Base-by-base conservation (phyloP, 2,888 invertebrate species). In the Hyalella azteca region DNA sequence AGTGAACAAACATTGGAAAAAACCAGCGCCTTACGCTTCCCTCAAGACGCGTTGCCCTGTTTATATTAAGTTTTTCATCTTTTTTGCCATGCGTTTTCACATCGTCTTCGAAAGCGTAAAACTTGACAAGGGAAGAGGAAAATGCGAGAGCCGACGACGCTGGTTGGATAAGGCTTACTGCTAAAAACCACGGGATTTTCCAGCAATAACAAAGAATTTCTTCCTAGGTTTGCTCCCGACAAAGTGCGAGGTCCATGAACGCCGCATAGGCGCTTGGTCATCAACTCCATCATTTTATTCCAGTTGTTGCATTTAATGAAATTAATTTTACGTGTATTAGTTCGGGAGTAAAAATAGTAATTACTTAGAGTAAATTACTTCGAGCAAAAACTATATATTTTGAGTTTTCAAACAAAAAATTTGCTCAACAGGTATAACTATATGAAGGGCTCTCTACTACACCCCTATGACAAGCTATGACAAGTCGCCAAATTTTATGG, bases 101-200 rank as follows among this genome's bases (percentile, higher is more conserved):
- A 66, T 66, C 66, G 66, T 66, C 36, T 39, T 66, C 66, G n/a
- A 66, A 66, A 66, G 66, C 66, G 66, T 66, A 66, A 66, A 66
- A 66, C 66, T 66, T 66, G 66, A 66, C 66, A 66, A 66, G 66
- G 36, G 36, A 66, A 66, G 66, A 36, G 66, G 66, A 66, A 66
- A 66, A 32, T 36, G 36, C 36, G 66, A 32, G 66, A 36, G 36
- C 66, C 66, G 66, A 66, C 66, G 36, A 66, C 66, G 66, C 32
- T 32, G 66, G 66, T 66, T 19, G 66, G 66, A 66, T 66, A 66
- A 66, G 36, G 19, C 36, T 66, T 15, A 36, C 66, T 11, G 5
- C 26, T 0, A 66, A 36, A 2, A 32, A 32, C 4, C 36, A 7
- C 66, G 19, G 36, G 66, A 36, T 66, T 66, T 66, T 66, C 29